Conservation (phyloP, 2,888 invertebrate species). For the Miltochrista miniata region DNA sequence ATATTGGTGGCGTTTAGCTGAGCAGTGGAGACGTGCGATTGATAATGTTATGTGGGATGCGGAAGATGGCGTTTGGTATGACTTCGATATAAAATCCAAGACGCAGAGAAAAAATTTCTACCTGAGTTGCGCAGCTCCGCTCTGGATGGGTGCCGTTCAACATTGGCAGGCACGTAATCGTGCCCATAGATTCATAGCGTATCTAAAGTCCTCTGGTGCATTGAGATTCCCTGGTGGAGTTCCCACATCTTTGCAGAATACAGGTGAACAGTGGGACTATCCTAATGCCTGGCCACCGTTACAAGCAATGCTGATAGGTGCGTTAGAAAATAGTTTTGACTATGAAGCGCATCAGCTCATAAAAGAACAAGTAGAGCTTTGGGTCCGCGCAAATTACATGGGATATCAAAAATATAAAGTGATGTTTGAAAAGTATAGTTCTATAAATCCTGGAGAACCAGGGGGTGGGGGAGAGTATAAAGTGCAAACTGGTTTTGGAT, state of each 20-base stretch:
- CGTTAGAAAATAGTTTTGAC: constrained; percentile 85
- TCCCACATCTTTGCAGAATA: constrained; percentile 86
- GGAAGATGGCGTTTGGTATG: constrained; percentile 91
- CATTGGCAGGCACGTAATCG: constrained; percentile 63
- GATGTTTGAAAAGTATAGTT: constrained; percentile 90
- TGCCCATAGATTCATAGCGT: constrained; percentile 81
- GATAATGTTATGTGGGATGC: constrained; percentile 90
- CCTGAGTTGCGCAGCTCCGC: constrained; percentile 88
- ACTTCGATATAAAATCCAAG: constrained; percentile 86
- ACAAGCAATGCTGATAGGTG: constrained; percentile 90
- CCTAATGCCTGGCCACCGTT: constrained; percentile 95
- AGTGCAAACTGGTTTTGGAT: constrained; percentile 91
- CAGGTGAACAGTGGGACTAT: constrained; percentile 91
- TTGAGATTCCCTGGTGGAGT: constrained; percentile 86
- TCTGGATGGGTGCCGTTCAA: constrained; percentile 88
- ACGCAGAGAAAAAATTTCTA: constrained; percentile 86
- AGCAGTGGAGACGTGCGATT: constrained; percentile 86
- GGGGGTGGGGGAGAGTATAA: constrained; percentile 92
- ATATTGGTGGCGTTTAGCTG: constrained; percentile 84
- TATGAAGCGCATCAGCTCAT: constrained; percentile 85
- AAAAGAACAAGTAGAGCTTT: constrained; percentile 85
- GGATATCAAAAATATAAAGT: constrained; percentile 80
- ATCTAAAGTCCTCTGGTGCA: constrained; percentile 77
- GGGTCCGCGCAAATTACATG: constrained; percentile 88
- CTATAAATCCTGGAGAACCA: constrained; percentile 84